Evolutionary conservation across 2,797 vertebrate species (phyloP).

Genomic region (Darevskia mixta): DNA sequence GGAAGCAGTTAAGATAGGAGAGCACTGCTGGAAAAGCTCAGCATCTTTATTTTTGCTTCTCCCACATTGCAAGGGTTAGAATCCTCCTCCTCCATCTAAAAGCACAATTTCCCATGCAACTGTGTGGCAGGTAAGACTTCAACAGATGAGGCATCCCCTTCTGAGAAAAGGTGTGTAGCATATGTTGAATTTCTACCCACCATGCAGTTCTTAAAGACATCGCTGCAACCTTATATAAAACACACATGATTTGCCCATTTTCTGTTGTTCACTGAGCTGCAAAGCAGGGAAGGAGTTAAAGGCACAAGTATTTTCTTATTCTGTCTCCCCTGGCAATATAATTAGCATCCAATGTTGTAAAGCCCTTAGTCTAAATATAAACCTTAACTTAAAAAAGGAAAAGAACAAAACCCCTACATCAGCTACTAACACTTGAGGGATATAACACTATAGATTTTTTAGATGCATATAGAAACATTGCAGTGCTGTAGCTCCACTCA

Average conservation of each 20-base stretch:
- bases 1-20: background rate
- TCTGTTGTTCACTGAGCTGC: background rate
- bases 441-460: constrained; percentile 59
- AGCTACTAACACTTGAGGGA: constrained; percentile 50
- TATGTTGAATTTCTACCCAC: background rate
- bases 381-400: background rate
- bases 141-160: background rate
- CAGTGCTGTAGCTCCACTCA: background rate
- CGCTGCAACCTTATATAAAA: background rate
- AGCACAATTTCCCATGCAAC: background rate
- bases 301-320: background rate
- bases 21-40: background rate
- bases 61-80: background rate
- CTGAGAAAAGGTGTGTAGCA: background rate
- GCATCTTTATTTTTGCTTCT: background rate
- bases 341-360: constrained; percentile 17
- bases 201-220: background rate
- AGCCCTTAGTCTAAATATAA: constrained; percentile 71
- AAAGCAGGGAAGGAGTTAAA: constrained; percentile 25
- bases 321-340: constrained; percentile 8
- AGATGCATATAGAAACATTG: constrained; percentile 48
- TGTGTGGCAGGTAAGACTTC: background rate
- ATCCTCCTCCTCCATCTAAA: background rate
- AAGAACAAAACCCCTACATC: constrained; percentile 66
- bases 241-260: background rate